Evolutionary conservation across 2,888 invertebrate genomes (phyloP).

Genomic region (Salpingus planirostris): DNA sequence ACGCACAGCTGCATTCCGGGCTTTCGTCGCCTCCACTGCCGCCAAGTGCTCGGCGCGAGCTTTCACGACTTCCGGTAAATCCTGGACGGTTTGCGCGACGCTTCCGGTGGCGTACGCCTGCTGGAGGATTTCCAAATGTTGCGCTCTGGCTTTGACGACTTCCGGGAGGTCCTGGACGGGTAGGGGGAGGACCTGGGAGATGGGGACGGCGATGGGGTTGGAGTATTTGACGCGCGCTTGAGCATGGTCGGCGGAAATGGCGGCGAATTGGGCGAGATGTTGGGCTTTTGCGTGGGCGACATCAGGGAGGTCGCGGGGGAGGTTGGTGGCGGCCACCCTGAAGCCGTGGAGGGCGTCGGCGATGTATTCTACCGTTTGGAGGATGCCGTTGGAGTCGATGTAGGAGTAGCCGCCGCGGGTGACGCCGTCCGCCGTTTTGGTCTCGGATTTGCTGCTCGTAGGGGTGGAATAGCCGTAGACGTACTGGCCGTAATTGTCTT

Average conservation of each 20-base stretch:
- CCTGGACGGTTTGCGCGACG: conserved; percentile 38
- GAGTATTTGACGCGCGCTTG: conserved; percentile 24
- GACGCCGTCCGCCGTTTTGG: conserved; percentile 51
- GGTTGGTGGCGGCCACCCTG: conserved; percentile 57
- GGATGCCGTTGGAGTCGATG: conserved; percentile 54
- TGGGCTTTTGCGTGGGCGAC: conserved; percentile 35
- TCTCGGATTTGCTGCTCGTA: conserved; percentile 56
- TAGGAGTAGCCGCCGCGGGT: conserved; percentile 61
- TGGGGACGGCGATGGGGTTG: conserved; percentile 27
- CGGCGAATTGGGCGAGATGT: conserved; percentile 32
- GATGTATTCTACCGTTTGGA: conserved; percentile 56
- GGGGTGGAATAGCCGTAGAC: conserved; percentile 57
- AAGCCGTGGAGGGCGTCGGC: conserved; percentile 57
- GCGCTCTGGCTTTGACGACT: conserved; percentile 31
- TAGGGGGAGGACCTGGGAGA: conserved; percentile 27
- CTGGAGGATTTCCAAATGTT: conserved; percentile 32
- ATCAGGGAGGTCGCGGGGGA: conserved; percentile 45
- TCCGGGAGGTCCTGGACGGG: conserved; percentile 40
- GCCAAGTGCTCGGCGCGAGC: conserved; percentile 34
- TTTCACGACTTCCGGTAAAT: conserved; percentile 33
- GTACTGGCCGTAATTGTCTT: conserved; percentile 50
- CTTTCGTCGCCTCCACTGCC: conserved; percentile 29
- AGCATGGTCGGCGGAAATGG: conserved; percentile 31
- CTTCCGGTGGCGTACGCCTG: conserved; percentile 27
- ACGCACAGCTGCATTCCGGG: conserved; percentile 26